Evolutionary conservation across 2,797 vertebrate species (phyloP).

Genomic region (Halcyon leucocephala): DNA sequence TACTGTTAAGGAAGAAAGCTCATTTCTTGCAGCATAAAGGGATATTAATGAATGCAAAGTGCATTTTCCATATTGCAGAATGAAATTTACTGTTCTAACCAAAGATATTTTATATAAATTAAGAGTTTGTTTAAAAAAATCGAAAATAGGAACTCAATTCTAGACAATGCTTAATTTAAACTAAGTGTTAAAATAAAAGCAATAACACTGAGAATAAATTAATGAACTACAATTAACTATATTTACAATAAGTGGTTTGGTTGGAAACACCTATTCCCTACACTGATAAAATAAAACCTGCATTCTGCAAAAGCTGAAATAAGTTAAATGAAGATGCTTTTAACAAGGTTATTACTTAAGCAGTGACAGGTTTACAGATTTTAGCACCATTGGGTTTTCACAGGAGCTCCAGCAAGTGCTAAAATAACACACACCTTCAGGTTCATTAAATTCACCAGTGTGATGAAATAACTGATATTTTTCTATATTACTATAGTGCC

Average conservation of each 20-base stretch:
- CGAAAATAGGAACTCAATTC: slow-evolving; percentile 74
- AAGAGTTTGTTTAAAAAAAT: slow-evolving; percentile 75
- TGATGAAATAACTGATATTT: slow-evolving; percentile 86
- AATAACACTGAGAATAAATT: slow-evolving; percentile 82
- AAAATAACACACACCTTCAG: slow-evolving; percentile 96
- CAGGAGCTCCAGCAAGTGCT: slow-evolving; percentile 86
- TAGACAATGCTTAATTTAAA: slow-evolving; percentile 80
- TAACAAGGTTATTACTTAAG: slow-evolving; percentile 86
- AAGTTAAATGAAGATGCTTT: slow-evolving; percentile 87
- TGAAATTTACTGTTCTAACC: slow-evolving; percentile 71
- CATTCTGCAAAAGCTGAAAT: slow-evolving; percentile 78
- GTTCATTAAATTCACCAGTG: slow-evolving; percentile 87
- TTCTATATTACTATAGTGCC: slow-evolving; percentile 79
- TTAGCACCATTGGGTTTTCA: slow-evolving; percentile 89
- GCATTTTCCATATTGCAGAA: slow-evolving; percentile 62
- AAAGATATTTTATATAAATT: slow-evolving; percentile 79
- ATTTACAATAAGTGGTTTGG: slow-evolving; percentile 82
- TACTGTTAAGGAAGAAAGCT: not conserved
- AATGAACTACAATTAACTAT: slow-evolving; percentile 83
- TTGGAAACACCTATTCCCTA: slow-evolving; percentile 80
- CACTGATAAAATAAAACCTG: slow-evolving; percentile 81
- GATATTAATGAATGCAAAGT: slow-evolving; percentile 77
- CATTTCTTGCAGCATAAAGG: slow-evolving; percentile 58
- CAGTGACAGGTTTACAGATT: slow-evolving; percentile 89
- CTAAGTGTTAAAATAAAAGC: slow-evolving; percentile 80